phyloP scores from a whole-genome alignment of 1,140 invertebrate species.

The Chlorops oryzae region DNA sequence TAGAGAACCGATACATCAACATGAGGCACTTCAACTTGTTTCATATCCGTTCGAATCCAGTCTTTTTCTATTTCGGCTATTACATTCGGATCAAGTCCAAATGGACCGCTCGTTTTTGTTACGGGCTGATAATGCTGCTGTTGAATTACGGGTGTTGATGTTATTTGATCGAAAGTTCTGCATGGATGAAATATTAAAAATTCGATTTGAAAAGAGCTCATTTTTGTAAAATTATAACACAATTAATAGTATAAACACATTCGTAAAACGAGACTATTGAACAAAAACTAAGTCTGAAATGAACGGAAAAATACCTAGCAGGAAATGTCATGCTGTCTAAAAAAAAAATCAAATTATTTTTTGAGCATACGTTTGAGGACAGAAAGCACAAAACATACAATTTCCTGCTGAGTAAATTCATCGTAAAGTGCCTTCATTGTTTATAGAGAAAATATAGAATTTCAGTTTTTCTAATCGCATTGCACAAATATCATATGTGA shows the following conservation, averaged over 20 bases:
- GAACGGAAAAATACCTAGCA: neutral
- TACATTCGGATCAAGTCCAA: constrained; percentile 63
- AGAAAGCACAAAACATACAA: neutral
- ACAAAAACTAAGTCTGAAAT: too few relatives aligned
- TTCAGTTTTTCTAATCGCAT: too few relatives aligned
- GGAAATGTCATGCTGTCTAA: neutral
- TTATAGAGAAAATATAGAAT: too few relatives aligned
- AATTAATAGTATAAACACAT: neutral
- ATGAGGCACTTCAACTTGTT: constrained; percentile 46
- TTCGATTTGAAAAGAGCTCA: neutral
- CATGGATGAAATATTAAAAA: neutral
- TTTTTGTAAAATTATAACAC: neutral
- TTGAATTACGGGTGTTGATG: constrained; percentile 26
- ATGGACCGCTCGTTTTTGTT: constrained; percentile 57
- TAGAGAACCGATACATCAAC: constrained; percentile 52
- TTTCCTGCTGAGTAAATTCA: too few relatives aligned
- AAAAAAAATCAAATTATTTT: neutral
- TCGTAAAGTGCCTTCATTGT: too few relatives aligned
- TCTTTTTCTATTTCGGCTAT: constrained; percentile 57
- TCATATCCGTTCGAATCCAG: constrained; percentile 39
- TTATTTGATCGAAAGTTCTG: constrained; percentile 41
- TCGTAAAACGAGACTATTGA: neutral
- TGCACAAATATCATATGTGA: constrained; percentile 12
- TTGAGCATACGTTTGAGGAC: neutral
- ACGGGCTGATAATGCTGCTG: constrained; percentile 31